Percentiles rank a stretch among this genome's conserved stretches.
phyloP scores from a whole-genome alignment of 2,797 vertebrate genomes.

The Clarias platycephalus region DNA sequence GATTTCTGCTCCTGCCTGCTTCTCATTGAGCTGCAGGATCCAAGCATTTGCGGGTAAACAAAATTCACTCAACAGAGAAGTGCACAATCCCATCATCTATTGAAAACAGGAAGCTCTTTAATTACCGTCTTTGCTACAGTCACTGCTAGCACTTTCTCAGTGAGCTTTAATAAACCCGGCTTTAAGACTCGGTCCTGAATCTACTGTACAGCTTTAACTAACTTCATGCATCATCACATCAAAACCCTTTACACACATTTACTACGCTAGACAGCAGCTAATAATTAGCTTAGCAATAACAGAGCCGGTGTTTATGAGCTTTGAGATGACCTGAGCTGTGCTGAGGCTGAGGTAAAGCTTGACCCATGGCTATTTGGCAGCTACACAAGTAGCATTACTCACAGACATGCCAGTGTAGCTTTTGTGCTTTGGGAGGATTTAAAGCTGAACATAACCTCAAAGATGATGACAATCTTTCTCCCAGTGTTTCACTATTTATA shows the following conservation, averaged over 20 bases:
- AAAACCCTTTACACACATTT: neutral
- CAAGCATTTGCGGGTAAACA: constrained; percentile 44
- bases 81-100: constrained; percentile 38
- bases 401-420: neutral
- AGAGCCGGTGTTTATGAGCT: neutral
- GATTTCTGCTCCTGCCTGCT: constrained; percentile 48
- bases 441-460: neutral
- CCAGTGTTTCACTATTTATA: neutral
- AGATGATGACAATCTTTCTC: neutral
- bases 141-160: constrained; percentile 26
- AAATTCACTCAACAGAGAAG: constrained; percentile 46
- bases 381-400: neutral
- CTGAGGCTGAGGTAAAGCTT: neutral
- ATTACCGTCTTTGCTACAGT: constrained; percentile 27
- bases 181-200: neutral
- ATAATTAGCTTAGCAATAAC: constrained; percentile 8
- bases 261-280: neutral
- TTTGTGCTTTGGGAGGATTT: neutral
- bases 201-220: constrained; percentile 21
- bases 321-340: neutral
- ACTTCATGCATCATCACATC: constrained; percentile 16
- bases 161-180: constrained; percentile 2
- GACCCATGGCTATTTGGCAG: neutral
- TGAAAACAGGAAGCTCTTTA: constrained; percentile 47
- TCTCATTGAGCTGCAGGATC: constrained; percentile 49